Percentiles rank a stretch among this genome's conserved stretches.
Evolutionary conservation across 2,888 invertebrate species (phyloP).

Genomic region (Ceramica pisi): DNA sequence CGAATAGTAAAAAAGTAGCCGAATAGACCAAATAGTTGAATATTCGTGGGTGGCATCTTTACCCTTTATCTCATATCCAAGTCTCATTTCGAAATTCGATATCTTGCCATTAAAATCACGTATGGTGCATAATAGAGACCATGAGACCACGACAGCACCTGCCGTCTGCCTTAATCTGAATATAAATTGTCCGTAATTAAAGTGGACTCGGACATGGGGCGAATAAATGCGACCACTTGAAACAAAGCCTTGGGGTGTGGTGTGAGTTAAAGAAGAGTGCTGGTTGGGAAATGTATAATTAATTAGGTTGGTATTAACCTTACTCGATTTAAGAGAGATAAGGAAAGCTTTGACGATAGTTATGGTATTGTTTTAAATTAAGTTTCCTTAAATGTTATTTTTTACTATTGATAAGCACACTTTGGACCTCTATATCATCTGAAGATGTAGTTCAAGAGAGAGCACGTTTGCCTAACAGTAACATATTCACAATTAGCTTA

Average conservation of each 20-base stretch:
- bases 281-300: not conserved
- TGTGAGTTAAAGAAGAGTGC: conserved; percentile 52
- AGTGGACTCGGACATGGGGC: conserved; percentile 87
- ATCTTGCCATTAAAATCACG: conserved; percentile 78
- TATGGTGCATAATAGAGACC: conserved; percentile 76
- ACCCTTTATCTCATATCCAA: not conserved
- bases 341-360: too few species aligned
- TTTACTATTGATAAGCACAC: too few species aligned
- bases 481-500: too few species aligned
- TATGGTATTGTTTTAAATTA: too few species aligned
- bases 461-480: too few species aligned
- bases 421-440: too few species aligned
- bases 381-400: too few species aligned
- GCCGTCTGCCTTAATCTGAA: conserved; percentile 88
- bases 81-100: conserved; percentile 7
- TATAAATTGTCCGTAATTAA: conserved; percentile 91
- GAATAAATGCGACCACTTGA: conserved; percentile 90
- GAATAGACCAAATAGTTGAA: too few species aligned
- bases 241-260: conserved; percentile 82
- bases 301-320: conserved; percentile 19
- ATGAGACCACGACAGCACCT: conserved; percentile 78
- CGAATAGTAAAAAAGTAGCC: too few species aligned
- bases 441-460: too few species aligned
- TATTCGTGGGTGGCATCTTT: too few species aligned
- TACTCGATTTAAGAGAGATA: not conserved